Evolutionary conservation across 37 sponge, comb jelly and placozoan genomes (phyloP).

Genomic region (Theonella swinhoei): DNA sequence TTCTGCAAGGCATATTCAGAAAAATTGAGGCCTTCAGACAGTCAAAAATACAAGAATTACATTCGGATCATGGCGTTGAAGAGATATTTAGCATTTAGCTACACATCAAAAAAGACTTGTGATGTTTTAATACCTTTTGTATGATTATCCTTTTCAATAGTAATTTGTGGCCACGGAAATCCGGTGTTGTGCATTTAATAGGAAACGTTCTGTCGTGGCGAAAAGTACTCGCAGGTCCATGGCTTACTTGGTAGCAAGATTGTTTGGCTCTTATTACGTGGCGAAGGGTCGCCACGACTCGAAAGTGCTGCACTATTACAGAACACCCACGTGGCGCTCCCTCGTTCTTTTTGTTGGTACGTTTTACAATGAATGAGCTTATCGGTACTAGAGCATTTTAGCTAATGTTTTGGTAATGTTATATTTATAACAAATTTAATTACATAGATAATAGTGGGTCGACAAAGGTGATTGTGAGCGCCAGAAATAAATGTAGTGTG

Average conservation of each 20-base stretch:
- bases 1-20: neutral
- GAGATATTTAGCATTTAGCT: neutral
- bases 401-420: too few species aligned
- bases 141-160: too few species aligned
- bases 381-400: too few species aligned
- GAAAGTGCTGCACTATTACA: constrained; percentile 51
- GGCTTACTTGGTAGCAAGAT: constrained; percentile 21
- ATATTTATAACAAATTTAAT: too few species aligned
- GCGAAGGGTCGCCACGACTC: constrained; percentile 24
- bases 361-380: constrained; percentile 9
- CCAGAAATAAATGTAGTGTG: too few species aligned
- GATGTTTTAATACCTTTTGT: too few species aligned
- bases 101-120: too few species aligned
- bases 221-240: neutral
- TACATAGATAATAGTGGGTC: too few species aligned
- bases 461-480: too few species aligned
- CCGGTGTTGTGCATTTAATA: neutral
- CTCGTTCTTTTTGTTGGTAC: constrained; percentile 44
- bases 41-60: neutral
- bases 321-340: constrained; percentile 68
- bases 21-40: neutral
- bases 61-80: neutral
- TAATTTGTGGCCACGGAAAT: neutral
- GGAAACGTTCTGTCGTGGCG: neutral
- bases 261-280: constrained; percentile 42